Evolutionary conservation across 2,888 invertebrate genomes (phyloP).

Genomic region (Lepidonotus clava): DNA sequence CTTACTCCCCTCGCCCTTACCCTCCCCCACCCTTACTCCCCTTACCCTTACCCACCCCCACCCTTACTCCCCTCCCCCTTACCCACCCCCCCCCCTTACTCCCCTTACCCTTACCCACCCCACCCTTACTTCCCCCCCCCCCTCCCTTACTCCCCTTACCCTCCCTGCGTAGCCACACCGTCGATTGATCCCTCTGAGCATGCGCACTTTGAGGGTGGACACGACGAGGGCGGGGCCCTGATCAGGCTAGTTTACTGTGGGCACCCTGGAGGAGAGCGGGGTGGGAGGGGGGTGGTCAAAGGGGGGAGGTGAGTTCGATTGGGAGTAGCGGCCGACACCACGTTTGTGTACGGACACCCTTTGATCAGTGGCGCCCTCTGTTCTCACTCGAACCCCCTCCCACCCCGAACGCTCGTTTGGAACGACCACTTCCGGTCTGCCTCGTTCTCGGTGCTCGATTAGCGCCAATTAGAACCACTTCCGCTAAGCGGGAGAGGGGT

Average conservation of each 20-base stretch:
- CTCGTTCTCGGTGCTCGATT: slow-evolving; percentile 39
- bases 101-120: no score
- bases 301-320: no score
- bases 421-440: slow-evolving; percentile 32
- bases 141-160: no score
- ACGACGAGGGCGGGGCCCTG: not conserved
- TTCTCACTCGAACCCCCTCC: not conserved
- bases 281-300: not conserved
- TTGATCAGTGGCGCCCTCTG: not conserved
- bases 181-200: slow-evolving; percentile 37
- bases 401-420: no score
- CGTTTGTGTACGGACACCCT: slow-evolving; percentile 14
- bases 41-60: no score
- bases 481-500: not conserved
- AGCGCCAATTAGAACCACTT: slow-evolving; percentile 30
- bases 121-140: no score
- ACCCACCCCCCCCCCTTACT: no score
- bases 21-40: no score
- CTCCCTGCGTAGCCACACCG: no score
- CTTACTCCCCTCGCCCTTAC: no score
- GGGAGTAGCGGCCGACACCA: no score
- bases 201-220: slow-evolving; percentile 29
- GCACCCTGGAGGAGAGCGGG: not conserved
- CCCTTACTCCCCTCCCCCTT: no score
- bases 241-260: slow-evolving; percentile 41